These are phyloP conservation scores for Ridgeia piscesae DNA, from an alignment of 1,140 invertebrate species.

Conservation along the genomic window DNA sequence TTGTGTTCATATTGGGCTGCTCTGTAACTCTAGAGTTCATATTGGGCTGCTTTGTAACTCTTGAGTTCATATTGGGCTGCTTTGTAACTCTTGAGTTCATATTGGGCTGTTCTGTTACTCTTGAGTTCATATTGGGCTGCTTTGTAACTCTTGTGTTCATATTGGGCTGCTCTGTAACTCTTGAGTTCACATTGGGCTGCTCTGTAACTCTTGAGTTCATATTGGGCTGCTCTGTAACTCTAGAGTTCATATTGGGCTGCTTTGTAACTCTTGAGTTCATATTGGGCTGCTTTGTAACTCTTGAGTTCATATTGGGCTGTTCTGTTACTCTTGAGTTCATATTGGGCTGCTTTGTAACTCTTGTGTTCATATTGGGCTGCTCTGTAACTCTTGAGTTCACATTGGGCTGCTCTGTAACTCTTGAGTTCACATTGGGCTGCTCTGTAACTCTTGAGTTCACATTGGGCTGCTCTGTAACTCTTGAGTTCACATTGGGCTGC, in stretches of 20 bases:
- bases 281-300: too few species aligned
- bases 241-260: background rate
- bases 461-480: background rate
- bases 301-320: too few species aligned
- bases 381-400: too few species aligned
- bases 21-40: background rate
- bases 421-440: constrained; percentile 57
- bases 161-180: background rate
- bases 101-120: constrained; percentile 25
- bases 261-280: too few species aligned
- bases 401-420: constrained; percentile 26
- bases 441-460: background rate
- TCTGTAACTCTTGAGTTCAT: constrained; percentile 59
- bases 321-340: constrained; percentile 59
- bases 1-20: constrained; percentile 57
- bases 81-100: too few species aligned
- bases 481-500: too few species aligned
- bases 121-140: constrained; percentile 57
- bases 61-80: too few species aligned
- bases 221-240: background rate
- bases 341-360: background rate
- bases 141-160: background rate
- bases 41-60: too few species aligned
- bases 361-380: background rate
- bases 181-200: too few species aligned